Base-by-base conservation (phyloP, 2,888 invertebrate species). In the Drosophila meridiana region DNA sequence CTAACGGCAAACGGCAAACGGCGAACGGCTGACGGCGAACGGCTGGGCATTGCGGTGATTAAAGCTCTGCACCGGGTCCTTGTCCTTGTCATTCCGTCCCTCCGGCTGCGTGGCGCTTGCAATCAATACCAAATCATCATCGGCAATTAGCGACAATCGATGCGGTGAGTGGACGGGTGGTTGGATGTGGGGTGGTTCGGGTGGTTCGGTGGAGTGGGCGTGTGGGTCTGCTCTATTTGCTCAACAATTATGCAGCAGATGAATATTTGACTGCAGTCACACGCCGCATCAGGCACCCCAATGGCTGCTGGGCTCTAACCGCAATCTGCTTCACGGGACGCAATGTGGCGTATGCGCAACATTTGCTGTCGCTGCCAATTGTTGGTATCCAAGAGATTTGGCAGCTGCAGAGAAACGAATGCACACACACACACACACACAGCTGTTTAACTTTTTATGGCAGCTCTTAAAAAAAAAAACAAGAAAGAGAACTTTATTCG, bases 51-150 rank as follows among this genome's bases (percentile, higher is more conserved):
- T 42, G 28, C 56, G 40, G 56, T 42, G 56, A 56, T 42, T 56
- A 56, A 42, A 56, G 56, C n/a, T n/a, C 40, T 40, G 56, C 40
- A 36, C 30, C 40, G 42, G 40, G 14, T 61, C 34, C 48, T 13
- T 14, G 66, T 66, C 45, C 53, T 34, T 48, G 57, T 43, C 40
- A 1, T 40, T 5, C n/a, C 13, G 40, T 47, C 42, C 40, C 20
- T 14, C n/a, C 3, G 65, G 62, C 67, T 69, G 74, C 43, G 26
- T 45, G 43, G 43, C 43, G 14, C 85, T 71, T 87, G 83, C 87
- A 87, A 87, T 84, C 84, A 86, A 84, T 86, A 78, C 76, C 71
- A 83, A 86, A 78, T 89, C 74, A 87, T 83, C 78, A 69, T 61
- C 72, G 73, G 74, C 89, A 83, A 89, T 84, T 84, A 84, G 78